Conservation (phyloP, 2,113 vertebrate species). For the Falco punctatus region DNA sequence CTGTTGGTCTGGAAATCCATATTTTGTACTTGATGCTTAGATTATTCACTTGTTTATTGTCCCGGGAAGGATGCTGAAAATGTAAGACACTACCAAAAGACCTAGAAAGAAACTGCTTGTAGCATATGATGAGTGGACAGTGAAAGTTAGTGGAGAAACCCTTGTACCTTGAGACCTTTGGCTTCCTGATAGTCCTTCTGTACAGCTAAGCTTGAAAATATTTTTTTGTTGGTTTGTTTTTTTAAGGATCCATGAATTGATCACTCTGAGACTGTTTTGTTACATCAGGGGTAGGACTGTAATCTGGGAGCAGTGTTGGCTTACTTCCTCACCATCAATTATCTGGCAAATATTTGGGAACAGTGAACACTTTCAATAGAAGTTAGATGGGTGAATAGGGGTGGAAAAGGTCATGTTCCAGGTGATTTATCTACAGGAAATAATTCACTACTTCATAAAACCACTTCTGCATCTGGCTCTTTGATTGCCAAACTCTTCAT, state of each 20-base stretch:
- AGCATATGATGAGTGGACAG: background rate
- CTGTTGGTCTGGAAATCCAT: background rate
- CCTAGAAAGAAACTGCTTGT: background rate
- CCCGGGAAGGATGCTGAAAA: background rate
- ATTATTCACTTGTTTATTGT: background rate
- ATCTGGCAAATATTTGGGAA: conserved; percentile 6
- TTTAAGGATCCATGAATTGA: background rate
- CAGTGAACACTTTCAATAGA: background rate
- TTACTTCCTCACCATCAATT: conserved; percentile 13
- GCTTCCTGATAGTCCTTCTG: background rate
- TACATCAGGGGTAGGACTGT: background rate
- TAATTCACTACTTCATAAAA: background rate
- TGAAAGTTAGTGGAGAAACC: background rate
- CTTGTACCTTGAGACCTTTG: background rate
- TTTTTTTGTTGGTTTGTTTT: background rate
- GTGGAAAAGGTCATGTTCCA: background rate
- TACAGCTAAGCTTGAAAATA: background rate
- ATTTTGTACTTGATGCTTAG: background rate
- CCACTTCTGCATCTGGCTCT: conserved; percentile 17
- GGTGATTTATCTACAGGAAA: conserved; percentile 36
- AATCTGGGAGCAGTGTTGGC: background rate
- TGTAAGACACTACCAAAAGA: background rate
- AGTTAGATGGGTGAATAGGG: background rate
- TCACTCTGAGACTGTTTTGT: background rate
- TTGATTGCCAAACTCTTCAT: conserved; percentile 24